phyloP scores from a whole-genome alignment of 2,113 vertebrate species.

The Ochotona curzoniae region DNA sequence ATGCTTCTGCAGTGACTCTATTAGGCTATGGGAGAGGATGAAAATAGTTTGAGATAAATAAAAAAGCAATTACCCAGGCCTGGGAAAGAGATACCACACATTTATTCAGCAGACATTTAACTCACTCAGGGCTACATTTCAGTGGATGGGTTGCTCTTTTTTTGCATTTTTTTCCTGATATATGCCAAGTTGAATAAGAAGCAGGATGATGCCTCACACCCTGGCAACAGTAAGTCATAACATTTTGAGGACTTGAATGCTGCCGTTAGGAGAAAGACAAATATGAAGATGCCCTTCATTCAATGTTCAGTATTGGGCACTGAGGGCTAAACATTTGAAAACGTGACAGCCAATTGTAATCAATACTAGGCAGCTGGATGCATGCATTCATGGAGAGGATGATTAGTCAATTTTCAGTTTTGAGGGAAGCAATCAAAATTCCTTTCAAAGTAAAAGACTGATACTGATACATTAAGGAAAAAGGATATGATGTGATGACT shows the following conservation, averaged over 20 bases:
- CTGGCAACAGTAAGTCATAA: not conserved
- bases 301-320: not conserved
- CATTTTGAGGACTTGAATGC: slow-evolving; percentile 25
- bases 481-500: too few species aligned
- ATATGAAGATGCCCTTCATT: not conserved
- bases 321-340: not conserved
- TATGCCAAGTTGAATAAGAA: slow-evolving; percentile 54
- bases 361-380: not conserved
- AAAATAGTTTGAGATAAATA: slow-evolving; percentile 81
- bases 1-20: slow-evolving; percentile 53
- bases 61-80: slow-evolving; percentile 78
- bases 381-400: not conserved
- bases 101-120: slow-evolving; percentile 66
- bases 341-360: not conserved
- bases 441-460: not conserved
- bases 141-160: slow-evolving; percentile 46
- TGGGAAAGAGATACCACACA: slow-evolving; percentile 55
- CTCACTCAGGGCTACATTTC: slow-evolving; percentile 66
- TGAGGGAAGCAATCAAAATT: not conserved
- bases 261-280: slow-evolving; percentile 47
- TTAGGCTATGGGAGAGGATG: slow-evolving; percentile 66
- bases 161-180: slow-evolving; percentile 46
- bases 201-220: slow-evolving; percentile 3
- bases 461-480: not conserved
- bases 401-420: not conserved